phyloP scores from a whole-genome alignment of 2,888 invertebrate genomes.

The Nomada flava region DNA sequence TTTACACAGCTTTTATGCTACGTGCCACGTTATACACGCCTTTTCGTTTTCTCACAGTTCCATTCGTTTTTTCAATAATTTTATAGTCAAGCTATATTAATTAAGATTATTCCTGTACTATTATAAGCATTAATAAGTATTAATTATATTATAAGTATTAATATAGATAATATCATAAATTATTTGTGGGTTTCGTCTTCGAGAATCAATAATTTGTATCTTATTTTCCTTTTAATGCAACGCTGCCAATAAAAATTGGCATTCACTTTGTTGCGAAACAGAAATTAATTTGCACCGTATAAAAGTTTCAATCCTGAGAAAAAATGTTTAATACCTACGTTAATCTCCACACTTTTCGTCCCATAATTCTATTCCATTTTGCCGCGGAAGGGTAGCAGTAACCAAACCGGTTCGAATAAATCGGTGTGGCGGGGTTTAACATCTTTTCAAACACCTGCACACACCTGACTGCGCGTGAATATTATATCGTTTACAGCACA shows the following conservation, averaged over 20 bases:
- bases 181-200: background rate
- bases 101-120: too few species aligned
- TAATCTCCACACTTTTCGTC: background rate
- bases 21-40: too few species aligned
- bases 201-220: background rate
- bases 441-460: constrained; percentile 18
- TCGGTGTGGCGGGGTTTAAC: constrained; percentile 2
- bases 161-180: too few species aligned
- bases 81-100: too few species aligned
- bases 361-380: background rate
- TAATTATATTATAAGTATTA: too few species aligned
- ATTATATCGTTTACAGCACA: background rate
- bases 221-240: background rate
- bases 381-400: background rate
- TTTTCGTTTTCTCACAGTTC: too few species aligned
- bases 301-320: background rate
- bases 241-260: background rate
- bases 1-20: too few species aligned
- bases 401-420: constrained; percentile 27
- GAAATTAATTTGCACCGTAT: too few species aligned
- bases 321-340: background rate
- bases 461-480: background rate
- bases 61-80: too few species aligned
- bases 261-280: background rate
- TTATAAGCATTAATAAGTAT: too few species aligned